Percentiles rank a stretch among this genome's conserved stretches.
These are phyloP conservation scores for Neria commutata DNA, from an alignment of 2,888 invertebrate species.

Conservation along the genomic window DNA sequence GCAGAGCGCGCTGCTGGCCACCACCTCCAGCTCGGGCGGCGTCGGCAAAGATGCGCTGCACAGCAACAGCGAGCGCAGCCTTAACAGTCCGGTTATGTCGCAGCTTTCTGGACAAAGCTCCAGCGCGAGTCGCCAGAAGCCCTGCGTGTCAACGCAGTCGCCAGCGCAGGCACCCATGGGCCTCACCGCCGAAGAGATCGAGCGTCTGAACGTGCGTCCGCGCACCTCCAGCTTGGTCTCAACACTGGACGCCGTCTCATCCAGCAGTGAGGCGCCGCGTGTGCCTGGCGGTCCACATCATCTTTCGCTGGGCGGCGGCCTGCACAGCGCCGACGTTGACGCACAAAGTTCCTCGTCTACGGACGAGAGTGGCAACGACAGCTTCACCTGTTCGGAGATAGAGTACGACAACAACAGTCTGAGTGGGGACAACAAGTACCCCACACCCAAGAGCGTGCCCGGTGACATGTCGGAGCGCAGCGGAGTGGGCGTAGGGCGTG, in stretches of 20 bases:
- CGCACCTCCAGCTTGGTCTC: constrained; percentile 89
- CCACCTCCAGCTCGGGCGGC: constrained; percentile 86
- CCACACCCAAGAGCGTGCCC: constrained; percentile 66
- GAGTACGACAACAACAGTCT: constrained; percentile 93
- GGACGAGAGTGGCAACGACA: constrained; percentile 94
- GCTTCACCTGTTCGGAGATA: constrained; percentile 97
- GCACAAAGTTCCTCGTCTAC: constrained; percentile 81
- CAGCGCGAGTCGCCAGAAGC: constrained; percentile 77
- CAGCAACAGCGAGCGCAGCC: constrained; percentile 88
- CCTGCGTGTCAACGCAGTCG: constrained; percentile 71
- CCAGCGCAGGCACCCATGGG: constrained; percentile 80
- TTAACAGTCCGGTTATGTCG: constrained; percentile 92
- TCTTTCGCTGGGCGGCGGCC: constrained; percentile 68
- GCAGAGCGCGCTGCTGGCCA: constrained; percentile 86
- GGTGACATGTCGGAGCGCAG: constrained; percentile 67
- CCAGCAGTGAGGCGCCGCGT: constrained; percentile 81
- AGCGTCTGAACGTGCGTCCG: constrained; percentile 85
- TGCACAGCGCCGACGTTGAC: constrained; percentile 76
- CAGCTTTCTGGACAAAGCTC: constrained; percentile 88
- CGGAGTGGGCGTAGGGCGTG: constrained; percentile 65
- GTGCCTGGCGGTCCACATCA: constrained; percentile 72
- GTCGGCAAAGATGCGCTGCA: constrained; percentile 88
- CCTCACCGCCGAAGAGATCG: constrained; percentile 91
- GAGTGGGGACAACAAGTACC: constrained; percentile 78
- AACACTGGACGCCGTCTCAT: constrained; percentile 92